Evolutionary conservation across 2,888 invertebrate genomes (phyloP), one percentile per base, ranked within the genome.

Genomic region (Philereme vetulata): DNA sequence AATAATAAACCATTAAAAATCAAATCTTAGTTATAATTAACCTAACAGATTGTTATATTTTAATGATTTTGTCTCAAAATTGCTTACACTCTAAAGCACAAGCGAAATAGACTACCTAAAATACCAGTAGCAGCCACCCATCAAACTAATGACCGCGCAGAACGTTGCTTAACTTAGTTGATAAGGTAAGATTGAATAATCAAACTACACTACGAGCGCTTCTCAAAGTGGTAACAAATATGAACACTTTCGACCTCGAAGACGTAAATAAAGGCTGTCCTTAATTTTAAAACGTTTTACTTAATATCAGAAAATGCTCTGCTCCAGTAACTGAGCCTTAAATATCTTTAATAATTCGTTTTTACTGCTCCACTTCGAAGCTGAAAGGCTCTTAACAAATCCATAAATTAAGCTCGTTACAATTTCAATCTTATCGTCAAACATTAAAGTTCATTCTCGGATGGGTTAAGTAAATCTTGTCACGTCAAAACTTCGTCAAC

Each of bases 401-500:
- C 56, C 56, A 56, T 64, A 56, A 62, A 58, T 63, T 60, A 50
- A 59, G 51, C 58, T 57, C 50, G 51, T 62, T 64, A 51, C 53
- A 68, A 64, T 59, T 60, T 65, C 64, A 56, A 67, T 64, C 65
- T 66, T 63, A 67, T 58, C 50, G 54, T 63, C 62, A 60, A 54
- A 59, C 50, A 59, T 57, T 68, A 70, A 55, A 60, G 70, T 66
- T 60, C 63, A 64, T 65, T 68, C 64, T 67, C 51, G 52, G n/a
- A 59, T 64, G 62, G 54, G 52, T 62, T 62, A 58, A 62, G 63
- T 57, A 60, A 67, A 66, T 70, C 67, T 59, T 62, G 56, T 65
- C 66, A 61, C 62, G 66, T 70, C 66, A 64, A 64, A 70, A 66
- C 66, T 68, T 68, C 60, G 67, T 65, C 68, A 67, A 55, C 62